phyloP scores from a whole-genome alignment of 2,888 invertebrate genomes.

The Linyphia triangularis region DNA sequence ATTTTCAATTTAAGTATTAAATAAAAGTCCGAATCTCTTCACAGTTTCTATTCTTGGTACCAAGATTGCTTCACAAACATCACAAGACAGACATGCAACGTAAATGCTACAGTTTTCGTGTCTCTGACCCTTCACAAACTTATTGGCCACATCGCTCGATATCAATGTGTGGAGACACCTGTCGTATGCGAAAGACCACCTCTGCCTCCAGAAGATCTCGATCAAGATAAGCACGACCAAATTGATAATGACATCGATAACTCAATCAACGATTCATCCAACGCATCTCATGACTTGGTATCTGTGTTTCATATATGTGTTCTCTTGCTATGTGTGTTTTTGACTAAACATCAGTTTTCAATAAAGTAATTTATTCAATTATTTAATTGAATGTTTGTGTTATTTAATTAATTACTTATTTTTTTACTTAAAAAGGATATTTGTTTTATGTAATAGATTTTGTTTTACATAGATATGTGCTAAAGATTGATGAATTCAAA shows the following conservation, averaged over 20 bases:
- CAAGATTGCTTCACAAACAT: constrained; percentile 55
- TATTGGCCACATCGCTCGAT: background rate
- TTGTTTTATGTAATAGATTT: too few species aligned
- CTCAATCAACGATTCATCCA: background rate
- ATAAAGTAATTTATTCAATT: constrained; percentile 15
- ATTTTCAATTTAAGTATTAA: too few species aligned
- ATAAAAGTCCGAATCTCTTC: too few species aligned
- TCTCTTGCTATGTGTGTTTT: background rate
- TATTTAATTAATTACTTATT: too few species aligned
- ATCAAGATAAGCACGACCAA: background rate
- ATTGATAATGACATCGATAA: constrained; percentile 12
- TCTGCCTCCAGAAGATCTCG: background rate
- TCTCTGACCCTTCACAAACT: constrained; percentile 35
- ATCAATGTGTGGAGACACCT: background rate
- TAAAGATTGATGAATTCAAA: too few species aligned
- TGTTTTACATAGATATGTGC: too few species aligned
- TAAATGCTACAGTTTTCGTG: constrained; percentile 50
- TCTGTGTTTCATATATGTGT: background rate
- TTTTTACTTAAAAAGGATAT: too few species aligned
- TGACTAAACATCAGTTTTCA: constrained; percentile 1
- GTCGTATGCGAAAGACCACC: constrained; percentile 24
- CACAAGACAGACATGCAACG: constrained; percentile 22
- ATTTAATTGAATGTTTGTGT: too few species aligned
- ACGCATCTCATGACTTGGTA: background rate
- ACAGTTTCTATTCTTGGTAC: constrained; percentile 57